phyloP scores from a whole-genome alignment of 2,113 vertebrate genomes.

The Actenoides hombroni region DNA sequence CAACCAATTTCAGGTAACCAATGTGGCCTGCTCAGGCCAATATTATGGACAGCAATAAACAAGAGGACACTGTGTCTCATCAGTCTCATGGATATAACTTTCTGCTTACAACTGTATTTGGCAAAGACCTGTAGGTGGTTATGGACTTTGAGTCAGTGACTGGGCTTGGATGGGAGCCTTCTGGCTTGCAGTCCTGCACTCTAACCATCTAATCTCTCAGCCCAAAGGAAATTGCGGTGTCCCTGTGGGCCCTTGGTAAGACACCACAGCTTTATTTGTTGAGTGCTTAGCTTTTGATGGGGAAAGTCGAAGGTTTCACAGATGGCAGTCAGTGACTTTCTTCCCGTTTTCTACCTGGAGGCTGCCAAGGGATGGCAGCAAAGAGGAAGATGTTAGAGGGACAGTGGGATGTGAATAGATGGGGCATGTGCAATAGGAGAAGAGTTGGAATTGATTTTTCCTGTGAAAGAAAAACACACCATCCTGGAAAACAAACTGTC shows the following conservation, averaged over 20 bases:
- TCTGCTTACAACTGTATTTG: conserved; percentile 65
- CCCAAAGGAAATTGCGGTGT: conserved; percentile 53
- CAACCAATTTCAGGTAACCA: conserved; percentile 11
- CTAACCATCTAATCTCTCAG: conserved; percentile 53
- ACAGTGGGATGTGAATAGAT: background rate
- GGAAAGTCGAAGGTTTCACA: conserved; percentile 45
- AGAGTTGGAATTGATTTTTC: background rate
- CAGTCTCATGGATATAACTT: conserved; percentile 65
- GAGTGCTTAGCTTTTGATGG: conserved; percentile 40
- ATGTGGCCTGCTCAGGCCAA: background rate
- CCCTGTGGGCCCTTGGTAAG: conserved; percentile 49
- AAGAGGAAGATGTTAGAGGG: background rate
- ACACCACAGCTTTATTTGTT: conserved; percentile 59
- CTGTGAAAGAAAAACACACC: background rate
- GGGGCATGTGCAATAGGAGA: background rate
- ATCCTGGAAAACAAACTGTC: background rate
- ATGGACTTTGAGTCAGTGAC: conserved; percentile 60
- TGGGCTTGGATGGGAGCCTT: conserved; percentile 59
- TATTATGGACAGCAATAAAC: conserved; percentile 37
- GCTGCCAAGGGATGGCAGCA: conserved; percentile 58
- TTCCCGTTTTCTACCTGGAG: conserved; percentile 5
- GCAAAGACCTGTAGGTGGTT: conserved; percentile 46
- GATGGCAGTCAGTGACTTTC: conserved; percentile 1
- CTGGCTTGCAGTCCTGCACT: conserved; percentile 32
- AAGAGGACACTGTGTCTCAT: conserved; percentile 56